phyloP scores from a whole-genome alignment of 2,888 invertebrate genomes.

The Capitulum mitella region DNA sequence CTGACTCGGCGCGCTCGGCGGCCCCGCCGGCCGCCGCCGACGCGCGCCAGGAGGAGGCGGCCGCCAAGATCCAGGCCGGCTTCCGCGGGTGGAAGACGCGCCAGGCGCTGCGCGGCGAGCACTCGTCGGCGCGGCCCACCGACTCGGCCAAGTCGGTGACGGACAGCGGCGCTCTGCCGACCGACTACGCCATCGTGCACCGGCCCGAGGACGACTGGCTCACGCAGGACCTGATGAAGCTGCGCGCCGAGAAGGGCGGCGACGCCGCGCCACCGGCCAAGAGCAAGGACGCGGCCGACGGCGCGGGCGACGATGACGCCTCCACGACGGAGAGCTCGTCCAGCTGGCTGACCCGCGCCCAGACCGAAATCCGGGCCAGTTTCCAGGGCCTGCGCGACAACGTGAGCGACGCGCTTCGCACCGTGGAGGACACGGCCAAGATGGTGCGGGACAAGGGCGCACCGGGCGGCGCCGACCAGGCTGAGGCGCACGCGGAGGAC shows the following conservation, averaged over 20 bases:
- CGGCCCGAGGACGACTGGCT: slow-evolving; percentile 15
- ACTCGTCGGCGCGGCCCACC: background rate
- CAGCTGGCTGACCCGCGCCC: slow-evolving; percentile 8
- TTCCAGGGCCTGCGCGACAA: background rate
- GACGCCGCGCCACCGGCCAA: background rate
- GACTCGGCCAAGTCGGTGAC: background rate
- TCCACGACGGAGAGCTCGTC: background rate
- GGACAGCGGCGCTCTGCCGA: slow-evolving; percentile 7
- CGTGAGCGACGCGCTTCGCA: background rate
- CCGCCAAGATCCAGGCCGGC: background rate
- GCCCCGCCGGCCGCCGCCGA: background rate
- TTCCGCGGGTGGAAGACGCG: slow-evolving; percentile 4
- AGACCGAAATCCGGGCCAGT: background rate
- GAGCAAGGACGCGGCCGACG: background rate
- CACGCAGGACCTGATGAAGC: background rate
- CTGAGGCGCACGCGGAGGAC: background rate
- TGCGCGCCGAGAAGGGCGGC: background rate
- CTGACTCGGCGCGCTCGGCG: background rate
- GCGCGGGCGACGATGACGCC: background rate
- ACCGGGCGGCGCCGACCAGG: background rate
- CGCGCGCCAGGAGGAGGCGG: background rate
- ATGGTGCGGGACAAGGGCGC: background rate
- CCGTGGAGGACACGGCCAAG: background rate
- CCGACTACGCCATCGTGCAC: slow-evolving; percentile 16
- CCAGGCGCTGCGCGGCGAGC: background rate